Percentiles rank a stretch among this genome's conserved stretches.
phyloP scores from a whole-genome alignment of 1,140 invertebrate genomes.

The Drosophila lacertosa region DNA sequence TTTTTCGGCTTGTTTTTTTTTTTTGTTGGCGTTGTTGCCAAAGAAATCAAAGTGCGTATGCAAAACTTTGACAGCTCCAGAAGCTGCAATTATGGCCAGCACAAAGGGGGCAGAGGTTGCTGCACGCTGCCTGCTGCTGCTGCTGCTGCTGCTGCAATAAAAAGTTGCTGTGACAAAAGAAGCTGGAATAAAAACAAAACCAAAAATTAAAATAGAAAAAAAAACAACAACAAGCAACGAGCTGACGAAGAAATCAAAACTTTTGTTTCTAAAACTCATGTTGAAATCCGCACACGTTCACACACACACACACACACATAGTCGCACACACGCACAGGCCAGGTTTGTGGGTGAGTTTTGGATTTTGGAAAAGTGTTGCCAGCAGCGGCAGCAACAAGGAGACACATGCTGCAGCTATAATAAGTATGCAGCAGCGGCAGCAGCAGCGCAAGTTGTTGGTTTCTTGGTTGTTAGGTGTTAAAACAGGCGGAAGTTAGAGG shows the following conservation, averaged over 20 bases:
- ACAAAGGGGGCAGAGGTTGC: not conserved
- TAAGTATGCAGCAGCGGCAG: constrained; percentile 54
- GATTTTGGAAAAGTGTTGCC: constrained; percentile 49
- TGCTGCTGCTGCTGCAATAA: constrained; percentile 39
- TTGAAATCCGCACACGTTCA: constrained; percentile 68
- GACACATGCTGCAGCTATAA: constrained; percentile 77
- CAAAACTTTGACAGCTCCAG: constrained; percentile 60
- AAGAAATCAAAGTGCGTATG: constrained; percentile 67
- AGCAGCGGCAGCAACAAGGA: constrained; percentile 1
- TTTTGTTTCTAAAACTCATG: constrained; percentile 84
- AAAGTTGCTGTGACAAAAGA: constrained; percentile 49
- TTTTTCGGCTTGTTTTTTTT: constrained; percentile 16
- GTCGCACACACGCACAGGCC: constrained; percentile 9
- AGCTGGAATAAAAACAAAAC: constrained; percentile 7
- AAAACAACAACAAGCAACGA: constrained; percentile 34
- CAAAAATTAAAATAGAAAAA: constrained; percentile 5
- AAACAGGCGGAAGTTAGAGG: constrained; percentile 76
- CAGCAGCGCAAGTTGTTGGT: constrained; percentile 51
- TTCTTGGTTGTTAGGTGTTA: constrained; percentile 77
- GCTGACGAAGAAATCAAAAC: constrained; percentile 75
- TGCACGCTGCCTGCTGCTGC: too few relatives aligned
- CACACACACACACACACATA: constrained; percentile 29
- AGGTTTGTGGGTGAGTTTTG: constrained; percentile 62
- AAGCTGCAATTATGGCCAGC: constrained; percentile 61
- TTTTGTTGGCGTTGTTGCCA: constrained; percentile 20